Base-by-base conservation (phyloP, 1,140 invertebrate species). In the Neodiprion fabricii region DNA sequence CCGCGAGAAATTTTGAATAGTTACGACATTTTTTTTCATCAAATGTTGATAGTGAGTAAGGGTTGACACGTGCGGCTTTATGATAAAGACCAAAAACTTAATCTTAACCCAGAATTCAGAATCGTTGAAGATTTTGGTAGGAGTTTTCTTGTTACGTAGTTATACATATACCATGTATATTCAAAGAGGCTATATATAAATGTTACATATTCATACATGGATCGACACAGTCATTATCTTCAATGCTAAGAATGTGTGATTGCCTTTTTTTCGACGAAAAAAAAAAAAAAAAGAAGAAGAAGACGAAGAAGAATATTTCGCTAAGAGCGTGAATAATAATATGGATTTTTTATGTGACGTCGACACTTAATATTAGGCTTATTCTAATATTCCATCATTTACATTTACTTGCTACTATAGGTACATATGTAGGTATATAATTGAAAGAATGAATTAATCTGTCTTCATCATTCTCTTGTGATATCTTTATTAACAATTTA, bases 401-500 rank as follows among this genome's bases (percentile, higher is more conserved):
- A 40, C 28, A 40, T 40, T 40, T 40, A 40, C 28, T 40, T 40
- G 28, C 28, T 40, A 5, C 1, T 40, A 40, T 40, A 40, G 28
- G 28, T 40, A 40, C 1, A 40, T 40, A 40, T 40, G 28, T 40
- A 40, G 28, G 28, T 17, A 14, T 14, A 61, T 61, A 14, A 17
- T 61, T 61, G 8, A 61, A 61, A 17, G 53, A 61, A 61, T 61
- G 53, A 61, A 61, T 61, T 14, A 61, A 61, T 61, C 53, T 17
- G 53, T 61, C 11, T 61, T 61, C 53, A 9, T 9, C 53, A 61
- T 61, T 61, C 53, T 17, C 53, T 61, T 61, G 53, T 61, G 53
- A 61, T 61, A 61, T 61, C 11, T 61, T 61, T 61, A 61, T 61
- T 61, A 61, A 61, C 53, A 61, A 61, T 61, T 61, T 61, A 61